Evolutionary conservation across 2,797 vertebrate species (phyloP).

Genomic region (Pseudochirops corinnae): DNA sequence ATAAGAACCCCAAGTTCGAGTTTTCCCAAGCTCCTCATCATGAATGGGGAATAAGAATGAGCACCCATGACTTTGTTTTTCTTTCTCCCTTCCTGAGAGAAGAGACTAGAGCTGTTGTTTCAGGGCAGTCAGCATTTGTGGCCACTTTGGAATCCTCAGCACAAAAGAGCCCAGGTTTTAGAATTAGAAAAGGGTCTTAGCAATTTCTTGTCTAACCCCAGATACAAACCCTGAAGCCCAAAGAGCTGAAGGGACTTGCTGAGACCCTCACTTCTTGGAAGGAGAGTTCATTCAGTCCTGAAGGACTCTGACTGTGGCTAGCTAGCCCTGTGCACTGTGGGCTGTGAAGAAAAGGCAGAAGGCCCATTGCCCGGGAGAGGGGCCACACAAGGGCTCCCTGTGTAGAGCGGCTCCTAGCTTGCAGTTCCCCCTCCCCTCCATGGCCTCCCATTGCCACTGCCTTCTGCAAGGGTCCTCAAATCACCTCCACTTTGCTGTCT

Average conservation of each 20-base stretch:
- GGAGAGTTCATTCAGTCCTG: background rate
- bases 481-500: background rate
- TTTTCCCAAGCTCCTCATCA: background rate
- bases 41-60: background rate
- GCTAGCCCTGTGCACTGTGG: no score
- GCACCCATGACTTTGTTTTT: background rate
- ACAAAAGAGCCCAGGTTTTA: background rate
- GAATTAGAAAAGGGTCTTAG: background rate
- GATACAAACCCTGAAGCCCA: background rate
- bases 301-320: no score
- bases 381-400: background rate
- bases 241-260: no score
- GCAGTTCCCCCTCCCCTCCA: no score
- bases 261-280: no score
- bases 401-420: background rate
- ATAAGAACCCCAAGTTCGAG: constrained; percentile 49
- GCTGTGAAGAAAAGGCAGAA: background rate
- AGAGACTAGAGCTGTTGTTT: background rate
- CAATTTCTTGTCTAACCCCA: background rate
- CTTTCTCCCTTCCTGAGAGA: background rate
- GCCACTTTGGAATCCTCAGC: background rate
- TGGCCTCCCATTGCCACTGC: no score
- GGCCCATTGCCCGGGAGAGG: background rate
- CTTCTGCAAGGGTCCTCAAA: background rate
- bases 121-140: background rate